Evolutionary conservation across 2,797 vertebrate species (phyloP), one percentile per base, ranked within the genome.

Genomic region (Dicrostonyx torquatus): DNA sequence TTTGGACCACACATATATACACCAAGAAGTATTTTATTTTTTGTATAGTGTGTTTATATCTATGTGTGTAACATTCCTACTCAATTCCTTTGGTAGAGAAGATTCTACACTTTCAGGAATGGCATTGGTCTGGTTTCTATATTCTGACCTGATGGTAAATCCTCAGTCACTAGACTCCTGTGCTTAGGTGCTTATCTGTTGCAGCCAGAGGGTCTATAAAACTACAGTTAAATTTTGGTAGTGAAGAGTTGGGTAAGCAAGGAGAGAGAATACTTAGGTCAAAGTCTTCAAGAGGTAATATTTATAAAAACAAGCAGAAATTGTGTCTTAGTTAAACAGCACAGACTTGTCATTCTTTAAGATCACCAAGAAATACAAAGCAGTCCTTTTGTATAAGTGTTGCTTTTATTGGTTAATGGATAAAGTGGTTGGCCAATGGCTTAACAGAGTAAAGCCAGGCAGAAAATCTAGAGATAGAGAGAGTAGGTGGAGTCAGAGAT

Each of bases 1-100:
- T 53, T 29, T 37, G n/a, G 8, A 7, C 24, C 45, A 24, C 64
- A 86, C 34, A 37, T n/a, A 85, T 14, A 29, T 70, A 8, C 34
- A 87, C 26, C 48, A 24, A 37, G 37, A 70, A 37, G 34, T 53
- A 53, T 37, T 50, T 70, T 85, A 26, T n/a, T 68, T 85, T 50
- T 86, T 68, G 29, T 86, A 22, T 50, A 4, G 83, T 68, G 26
- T 70, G 40, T 70, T 85, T 53, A 64, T 50, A 84, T 84, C 17
- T 31, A 53, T 50, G 6, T 4, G 14, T 45, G 5, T 80, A 77
- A 93, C 89, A 87, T 86, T 80, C 76, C 72, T 66, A 12, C 66
- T 94, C 87, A 37, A 17, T 95, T 96, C 70, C 90, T 77, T 76
- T 43, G 64, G 66, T 96, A 96, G 83, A 50, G 80, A 76, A 45